Evolutionary conservation across 2,797 vertebrate genomes (phyloP), one percentile per base, ranked within the genome.

Genomic region (Apodemus agrarius): DNA sequence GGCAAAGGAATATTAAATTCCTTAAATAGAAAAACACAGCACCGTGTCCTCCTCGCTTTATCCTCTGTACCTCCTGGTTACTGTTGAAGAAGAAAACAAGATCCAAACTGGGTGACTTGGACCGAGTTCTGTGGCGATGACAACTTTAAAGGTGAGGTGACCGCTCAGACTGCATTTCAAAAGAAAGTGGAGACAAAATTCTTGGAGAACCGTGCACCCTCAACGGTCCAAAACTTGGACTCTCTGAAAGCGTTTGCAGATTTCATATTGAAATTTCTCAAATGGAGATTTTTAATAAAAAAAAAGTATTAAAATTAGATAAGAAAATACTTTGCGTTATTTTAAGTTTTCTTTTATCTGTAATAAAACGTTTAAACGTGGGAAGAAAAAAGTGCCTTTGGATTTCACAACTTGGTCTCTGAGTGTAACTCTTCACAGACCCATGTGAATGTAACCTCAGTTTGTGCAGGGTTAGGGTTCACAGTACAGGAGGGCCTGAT

Each of bases 1-100:
- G 26, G 92, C 82, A 86, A 82, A 94, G 93, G 94, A 97, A 96
- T 92, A 95, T 59, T 96, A 95, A 95, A 96, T 97, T 96, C 90
- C 96, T 93, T 91, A 94, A 92, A 82, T 37, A 93, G 75, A 75
- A 91, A 93, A 96, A 78, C 93, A 93, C 89, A 89, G 74, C 88
- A 17, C 69, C 19, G 31, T 90, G 59, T 6, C n/a, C 76, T 86
- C n/a, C 1, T 63, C 52, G 80, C 91, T 85, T 96, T 91, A 79
- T 75, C 59, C 43, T 93, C 89, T 87, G 85, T 79, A 46, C 81
- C 91, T n/a, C 54, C 74, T 78, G 46, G 24, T 85, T 91, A 76
- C 90, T 96, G 95, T 46, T 91, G 61, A 67, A 93, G 76, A 94
- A 83, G 72, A 97, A 96, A 94, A 91, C 82, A 93, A 95, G 80